phyloP scores from a whole-genome alignment of 2,888 invertebrate species.

The Galerucella nymphaeae region DNA sequence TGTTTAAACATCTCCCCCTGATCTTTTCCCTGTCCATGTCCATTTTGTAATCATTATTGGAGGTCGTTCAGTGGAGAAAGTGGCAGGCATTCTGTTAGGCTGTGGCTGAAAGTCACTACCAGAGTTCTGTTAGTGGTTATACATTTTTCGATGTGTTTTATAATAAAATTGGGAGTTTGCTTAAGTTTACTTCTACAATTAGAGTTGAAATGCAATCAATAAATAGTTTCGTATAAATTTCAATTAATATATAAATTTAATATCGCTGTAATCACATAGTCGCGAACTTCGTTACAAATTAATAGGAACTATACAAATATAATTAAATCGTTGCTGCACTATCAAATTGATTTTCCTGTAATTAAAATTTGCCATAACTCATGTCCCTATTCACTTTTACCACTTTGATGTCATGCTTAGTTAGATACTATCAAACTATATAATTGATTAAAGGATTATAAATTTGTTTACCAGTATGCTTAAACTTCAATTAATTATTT shows the following conservation, averaged over 20 bases:
- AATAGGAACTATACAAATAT: constrained; percentile 21
- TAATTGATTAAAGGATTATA: neutral
- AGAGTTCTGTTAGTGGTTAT: too few species aligned
- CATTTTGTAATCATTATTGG: too few species aligned
- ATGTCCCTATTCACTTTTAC: constrained; percentile 10
- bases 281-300: constrained; percentile 9
- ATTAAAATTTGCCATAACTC: constrained; percentile 6
- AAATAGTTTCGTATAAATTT: neutral
- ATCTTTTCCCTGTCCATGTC: too few species aligned
- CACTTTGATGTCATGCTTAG: constrained; percentile 2
- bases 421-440: neutral
- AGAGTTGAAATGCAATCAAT: neutral
- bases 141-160: too few species aligned
- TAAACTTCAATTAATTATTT: neutral
- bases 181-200: too few species aligned
- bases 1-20: too few species aligned
- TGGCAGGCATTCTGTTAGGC: too few species aligned
- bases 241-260: neutral
- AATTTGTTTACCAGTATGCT: neutral
- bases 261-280: neutral
- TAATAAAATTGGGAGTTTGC: too few species aligned
- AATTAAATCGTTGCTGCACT: constrained; percentile 1
- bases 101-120: too few species aligned
- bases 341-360: constrained; percentile 18
- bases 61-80: too few species aligned